Evolutionary conservation across 2,113 vertebrate species (phyloP), one percentile per base, ranked within the genome.

Genomic region (Candoia aspera): DNA sequence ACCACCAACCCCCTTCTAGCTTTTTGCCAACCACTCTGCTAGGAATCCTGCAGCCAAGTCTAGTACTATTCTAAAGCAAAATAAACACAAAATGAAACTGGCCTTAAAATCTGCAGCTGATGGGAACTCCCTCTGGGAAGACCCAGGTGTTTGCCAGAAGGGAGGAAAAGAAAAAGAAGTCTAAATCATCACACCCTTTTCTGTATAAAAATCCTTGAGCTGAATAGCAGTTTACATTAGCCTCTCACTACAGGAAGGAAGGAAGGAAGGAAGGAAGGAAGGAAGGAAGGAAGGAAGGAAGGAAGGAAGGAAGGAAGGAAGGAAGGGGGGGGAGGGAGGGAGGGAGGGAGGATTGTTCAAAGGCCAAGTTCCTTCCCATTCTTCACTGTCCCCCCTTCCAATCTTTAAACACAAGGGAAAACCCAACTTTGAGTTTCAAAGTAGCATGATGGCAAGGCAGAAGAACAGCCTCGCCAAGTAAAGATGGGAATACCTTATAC

Each of bases 71-170:
- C 94, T 91, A 95, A 95, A 94, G 90, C 24, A 89, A 96, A 92
- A 90, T 29, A 91, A 93, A 94, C 49, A 83, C 86, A 60, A 57
- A 88, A 92, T 24, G 54, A 46, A 91, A 94, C 92, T 92, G 93
- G 88, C 92, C 95, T 95, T 90, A 93, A 94, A 92, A 88, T 64
- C 58, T 94, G 90, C 91, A 94, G 94, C 93, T 96, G 93, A 93
- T 0, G 0, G 94, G 89, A 97, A 97, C 91, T 94, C 91, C 89
- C 93, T 95, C 93, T 89, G 84, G 94, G 96, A 93, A 93, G 91
- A 93, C 93, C 96, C 95, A 96, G 96, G 94, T 96, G 95, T 83
- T 93, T 87, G 62, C 49, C 85, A 92, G 93, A 68, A 86, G 19
- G n/a, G 37, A 57, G 53, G 53, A 8, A 11, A 54, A 46, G 73